Evolutionary conservation across 2,888 invertebrate genomes (phyloP), one percentile per base, ranked within the genome.

Genomic region (Heliconius sara): DNA sequence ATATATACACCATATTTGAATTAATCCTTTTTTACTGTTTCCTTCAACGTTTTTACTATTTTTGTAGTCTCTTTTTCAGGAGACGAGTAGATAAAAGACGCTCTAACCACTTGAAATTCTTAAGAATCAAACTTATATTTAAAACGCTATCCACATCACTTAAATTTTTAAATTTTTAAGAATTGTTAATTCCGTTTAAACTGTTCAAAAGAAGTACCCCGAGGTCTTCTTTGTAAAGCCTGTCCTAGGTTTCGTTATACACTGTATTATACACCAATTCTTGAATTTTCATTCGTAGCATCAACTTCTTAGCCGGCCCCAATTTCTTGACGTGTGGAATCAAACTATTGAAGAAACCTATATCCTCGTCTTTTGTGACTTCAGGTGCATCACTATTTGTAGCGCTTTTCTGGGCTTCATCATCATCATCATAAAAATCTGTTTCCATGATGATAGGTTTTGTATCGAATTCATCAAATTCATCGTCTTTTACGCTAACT

Each of bases 221-320:
- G 6, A 79, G 67, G 79, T 79, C 79, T 79, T 79, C 79, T 68
- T 79, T 79, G 43, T 66, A 34, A 52, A 75, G 74, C 81, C 71
- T 47, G 67, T 79, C 75, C 83, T 89, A 91, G 65, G 89, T 87
- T 72, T 93, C 91, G 84, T 90, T 95, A 84, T 95, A 95, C 0
- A 95, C 95, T 2, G 95, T 94, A 85, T 95, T 95, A 82, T 95
- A 95, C 12, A 95, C 94, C 68, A 95, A 75, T 79, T 95, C 95
- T 72, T 95, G 95, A 13, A 95, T 95, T 83, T 95, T 95, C 94
- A 95, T 95, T 77, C 95, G 86, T 2, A 95, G 76, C 94, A 95
- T 93, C 80, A 95, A 81, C 80, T 95, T 95, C 83, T 95, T 95
- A 3, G 95, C 94, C 1, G 95, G 95, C 0, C 91, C 90, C 72